Conservation (phyloP, 2,888 invertebrate genomes). For the Nymphalis c-album region DNA sequence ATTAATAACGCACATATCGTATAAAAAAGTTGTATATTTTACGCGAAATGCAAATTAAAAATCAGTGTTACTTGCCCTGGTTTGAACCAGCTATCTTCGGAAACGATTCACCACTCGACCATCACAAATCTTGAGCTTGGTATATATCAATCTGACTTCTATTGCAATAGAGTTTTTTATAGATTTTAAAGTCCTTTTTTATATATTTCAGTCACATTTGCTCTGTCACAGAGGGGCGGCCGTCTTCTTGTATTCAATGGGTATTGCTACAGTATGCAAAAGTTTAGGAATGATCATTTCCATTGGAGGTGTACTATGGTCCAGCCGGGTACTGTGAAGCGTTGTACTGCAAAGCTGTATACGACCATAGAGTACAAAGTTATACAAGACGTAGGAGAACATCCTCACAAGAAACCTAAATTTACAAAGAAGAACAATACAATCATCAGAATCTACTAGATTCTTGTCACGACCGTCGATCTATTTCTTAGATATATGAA, state of each 20-base stretch:
- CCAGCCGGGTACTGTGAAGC: slow-evolving; percentile 51
- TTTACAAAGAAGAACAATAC: slow-evolving; percentile 45
- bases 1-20: too few relatives aligned
- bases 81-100: too few relatives aligned
- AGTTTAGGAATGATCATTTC: slow-evolving; percentile 43
- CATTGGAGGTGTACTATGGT: slow-evolving; percentile 65
- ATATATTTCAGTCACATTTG: slow-evolving; percentile 56
- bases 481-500: too few relatives aligned
- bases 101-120: too few relatives aligned
- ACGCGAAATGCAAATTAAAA: too few relatives aligned
- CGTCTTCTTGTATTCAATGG: slow-evolving; percentile 56
- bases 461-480: not conserved
- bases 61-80: too few relatives aligned
- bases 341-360: slow-evolving; percentile 57
- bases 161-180: not conserved
- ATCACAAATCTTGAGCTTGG: too few relatives aligned
- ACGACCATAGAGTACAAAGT: slow-evolving; percentile 49
- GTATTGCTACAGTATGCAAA: slow-evolving; percentile 54
- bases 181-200: not conserved
- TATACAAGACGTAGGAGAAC: slow-evolving; percentile 44
- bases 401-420: slow-evolving; percentile 54
- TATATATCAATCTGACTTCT: too few relatives aligned
- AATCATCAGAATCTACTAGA: slow-evolving; percentile 25
- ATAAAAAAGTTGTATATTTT: too few relatives aligned
- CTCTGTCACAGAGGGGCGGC: slow-evolving; percentile 59